Base-by-base conservation (phyloP, 1,140 invertebrate species). In the Hestina assimilis region DNA sequence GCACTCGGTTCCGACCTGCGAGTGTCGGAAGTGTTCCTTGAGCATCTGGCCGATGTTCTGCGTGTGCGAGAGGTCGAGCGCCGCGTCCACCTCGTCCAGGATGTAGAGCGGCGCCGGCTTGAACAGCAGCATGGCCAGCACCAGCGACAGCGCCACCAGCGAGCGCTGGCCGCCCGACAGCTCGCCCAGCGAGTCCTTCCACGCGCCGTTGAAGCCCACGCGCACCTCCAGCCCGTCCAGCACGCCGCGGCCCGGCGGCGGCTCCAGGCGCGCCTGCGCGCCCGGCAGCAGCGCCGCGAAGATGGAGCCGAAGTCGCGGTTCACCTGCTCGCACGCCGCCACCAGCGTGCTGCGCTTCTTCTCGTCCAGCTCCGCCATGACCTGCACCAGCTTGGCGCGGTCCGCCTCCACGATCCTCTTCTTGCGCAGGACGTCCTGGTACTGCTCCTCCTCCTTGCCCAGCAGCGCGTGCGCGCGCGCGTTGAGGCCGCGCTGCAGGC, bases 101-200 rank as follows among this genome's bases (percentile, higher is more conserved):
- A 99, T 99, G 79, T 99, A 99, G 7, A 99, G 90, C 1, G 98
- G 99, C 8, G 99, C 99, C 3, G 99, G 98, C 75, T 98, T 98
- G 87, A 98, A 99, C 51, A 97, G 91, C 56, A 99, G 89, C 94
- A 99, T 96, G 17, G 98, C 95, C 58, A 99, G 91, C 64, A 99
- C 98, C 4, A 99, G 91, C 1, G 98, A 99, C 15, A 99, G 89
- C 0, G 98, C 98, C 17, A 99, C 97, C 12, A 99, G 90, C 2
- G 98, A 99, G 65, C 96, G 92, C 89, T 99, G 97, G 1, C 98
- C 98, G 50, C 98, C 98, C 54, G 97, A 99, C 40, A 99, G 90
- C 90, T 99, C 98, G 50, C 93, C 93, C 19, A 99, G 90, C 7
- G 95, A 97, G 62, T 99, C 98, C 88, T 99, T 99, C 96, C 97